phyloP scores from a whole-genome alignment of 2,113 vertebrate species.

The Equus quagga region DNA sequence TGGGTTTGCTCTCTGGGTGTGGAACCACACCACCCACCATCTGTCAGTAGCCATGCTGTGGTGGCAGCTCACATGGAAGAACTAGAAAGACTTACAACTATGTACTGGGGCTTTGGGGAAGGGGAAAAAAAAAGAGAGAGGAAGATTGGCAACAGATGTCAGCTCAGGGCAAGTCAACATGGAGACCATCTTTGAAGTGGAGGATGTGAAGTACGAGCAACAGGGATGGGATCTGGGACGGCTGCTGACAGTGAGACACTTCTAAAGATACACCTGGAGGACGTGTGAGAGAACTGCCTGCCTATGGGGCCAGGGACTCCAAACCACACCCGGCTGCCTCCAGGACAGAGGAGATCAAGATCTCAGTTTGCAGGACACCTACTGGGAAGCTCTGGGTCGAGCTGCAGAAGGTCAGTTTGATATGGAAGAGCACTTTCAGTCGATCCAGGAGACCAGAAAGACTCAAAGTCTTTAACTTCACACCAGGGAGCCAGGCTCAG shows the following conservation, averaged over 20 bases:
- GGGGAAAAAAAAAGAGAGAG: no score
- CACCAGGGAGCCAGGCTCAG: background rate
- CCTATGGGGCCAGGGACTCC: background rate
- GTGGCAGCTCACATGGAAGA: no score
- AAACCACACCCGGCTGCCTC: background rate
- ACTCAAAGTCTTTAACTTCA: background rate
- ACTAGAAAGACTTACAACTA: no score
- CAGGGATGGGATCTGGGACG: background rate
- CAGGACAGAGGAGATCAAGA: background rate
- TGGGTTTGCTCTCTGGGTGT: no score
- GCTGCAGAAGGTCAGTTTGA: background rate
- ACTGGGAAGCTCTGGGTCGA: background rate
- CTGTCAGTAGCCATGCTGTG: no score
- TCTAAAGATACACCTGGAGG: background rate
- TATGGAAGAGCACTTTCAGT: background rate
- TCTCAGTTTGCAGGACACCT: background rate
- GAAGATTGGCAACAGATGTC: no score
- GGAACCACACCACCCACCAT: no score
- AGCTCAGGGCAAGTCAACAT: background rate
- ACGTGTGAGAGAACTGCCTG: background rate
- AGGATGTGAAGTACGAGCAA: background rate
- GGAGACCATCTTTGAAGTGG: background rate
- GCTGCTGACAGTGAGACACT: background rate
- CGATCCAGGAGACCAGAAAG: background rate
- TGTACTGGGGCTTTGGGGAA: no score